Evolutionary conservation across 2,797 vertebrate genomes (phyloP).

Genomic region (Poecilia wingei): DNA sequence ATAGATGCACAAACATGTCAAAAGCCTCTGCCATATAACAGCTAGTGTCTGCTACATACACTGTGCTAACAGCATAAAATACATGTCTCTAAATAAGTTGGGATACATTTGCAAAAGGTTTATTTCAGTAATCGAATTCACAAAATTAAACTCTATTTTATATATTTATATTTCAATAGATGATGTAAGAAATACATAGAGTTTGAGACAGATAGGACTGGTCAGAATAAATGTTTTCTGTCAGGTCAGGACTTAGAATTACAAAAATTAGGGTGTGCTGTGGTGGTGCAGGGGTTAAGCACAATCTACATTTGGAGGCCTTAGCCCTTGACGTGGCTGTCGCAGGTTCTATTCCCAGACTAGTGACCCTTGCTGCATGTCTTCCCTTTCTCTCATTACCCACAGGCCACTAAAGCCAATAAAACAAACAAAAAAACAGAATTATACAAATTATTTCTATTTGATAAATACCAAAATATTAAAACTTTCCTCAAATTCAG

Average conservation of each 20-base stretch:
- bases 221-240: not conserved
- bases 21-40: slow-evolving; percentile 49
- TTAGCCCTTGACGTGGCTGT: too few relatives aligned
- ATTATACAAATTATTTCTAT: not conserved
- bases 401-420: too few relatives aligned
- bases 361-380: too few relatives aligned
- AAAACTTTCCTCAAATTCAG: too few relatives aligned
- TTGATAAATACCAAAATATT: not conserved
- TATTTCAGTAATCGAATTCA: not conserved
- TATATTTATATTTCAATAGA: not conserved
- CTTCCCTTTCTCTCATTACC: too few relatives aligned
- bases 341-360: too few relatives aligned
- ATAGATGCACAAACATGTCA: slow-evolving; percentile 80
- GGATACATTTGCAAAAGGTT: not conserved
- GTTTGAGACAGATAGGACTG: not conserved
- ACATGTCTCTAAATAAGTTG: not conserved
- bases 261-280: not conserved
- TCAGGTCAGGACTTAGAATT: not conserved
- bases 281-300: too few relatives aligned
- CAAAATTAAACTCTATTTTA: not conserved
- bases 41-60: slow-evolving; percentile 22
- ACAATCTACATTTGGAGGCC: too few relatives aligned
- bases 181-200: not conserved
- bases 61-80: slow-evolving; percentile 31
- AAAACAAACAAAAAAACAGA: not conserved